A percentile compares a stretch with the other conserved stretches of the same genome.
Conservation (phyloP, 2,888 invertebrate species). For the Agrilus cyanescens region DNA sequence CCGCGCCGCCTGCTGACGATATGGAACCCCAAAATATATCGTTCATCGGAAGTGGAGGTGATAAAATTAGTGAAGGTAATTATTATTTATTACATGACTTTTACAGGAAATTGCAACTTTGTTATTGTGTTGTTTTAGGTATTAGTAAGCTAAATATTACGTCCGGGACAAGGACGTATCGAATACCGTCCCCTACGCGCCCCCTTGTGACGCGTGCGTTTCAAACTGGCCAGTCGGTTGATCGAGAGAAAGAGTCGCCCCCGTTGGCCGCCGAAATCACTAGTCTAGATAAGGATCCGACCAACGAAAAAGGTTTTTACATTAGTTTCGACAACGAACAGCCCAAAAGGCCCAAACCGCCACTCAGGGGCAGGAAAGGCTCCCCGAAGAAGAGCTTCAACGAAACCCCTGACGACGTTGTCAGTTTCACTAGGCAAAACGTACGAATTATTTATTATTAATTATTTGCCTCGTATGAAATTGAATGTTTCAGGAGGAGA, state of each 20-base stretch:
- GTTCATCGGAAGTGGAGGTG: slow-evolving; percentile 63
- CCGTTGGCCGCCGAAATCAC: slow-evolving; percentile 31
- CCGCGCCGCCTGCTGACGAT: slow-evolving; percentile 63
- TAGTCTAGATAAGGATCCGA: slow-evolving; percentile 35
- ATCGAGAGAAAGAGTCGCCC: slow-evolving; percentile 24
- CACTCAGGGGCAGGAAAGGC: slow-evolving; percentile 59
- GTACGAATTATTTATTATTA: no score
- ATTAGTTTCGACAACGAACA: slow-evolving; percentile 85
- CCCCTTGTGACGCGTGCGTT: slow-evolving; percentile 61
- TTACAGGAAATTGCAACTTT: no score
- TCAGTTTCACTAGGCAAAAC: slow-evolving; percentile 2
- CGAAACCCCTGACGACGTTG: slow-evolving; percentile 6
- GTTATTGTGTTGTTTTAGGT: slow-evolving; percentile 33
- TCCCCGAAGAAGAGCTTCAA: slow-evolving; percentile 57
- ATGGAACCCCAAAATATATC: slow-evolving; percentile 92
- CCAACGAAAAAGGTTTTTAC: slow-evolving; percentile 76
- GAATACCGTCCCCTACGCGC: slow-evolving; percentile 79
- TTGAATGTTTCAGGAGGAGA: slow-evolving; percentile 18
- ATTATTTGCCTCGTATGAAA: no score
- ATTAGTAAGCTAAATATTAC: slow-evolving; percentile 72
- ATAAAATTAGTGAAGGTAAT: slow-evolving; percentile 31
- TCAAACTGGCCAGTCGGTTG: slow-evolving; percentile 36
- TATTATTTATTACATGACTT: no score
- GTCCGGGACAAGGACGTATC: slow-evolving; percentile 77
- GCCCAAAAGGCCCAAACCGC: slow-evolving; percentile 82